Evolutionary conservation across 2,113 vertebrate species (phyloP).

Genomic region (Myanophis thanlyinensis): DNA sequence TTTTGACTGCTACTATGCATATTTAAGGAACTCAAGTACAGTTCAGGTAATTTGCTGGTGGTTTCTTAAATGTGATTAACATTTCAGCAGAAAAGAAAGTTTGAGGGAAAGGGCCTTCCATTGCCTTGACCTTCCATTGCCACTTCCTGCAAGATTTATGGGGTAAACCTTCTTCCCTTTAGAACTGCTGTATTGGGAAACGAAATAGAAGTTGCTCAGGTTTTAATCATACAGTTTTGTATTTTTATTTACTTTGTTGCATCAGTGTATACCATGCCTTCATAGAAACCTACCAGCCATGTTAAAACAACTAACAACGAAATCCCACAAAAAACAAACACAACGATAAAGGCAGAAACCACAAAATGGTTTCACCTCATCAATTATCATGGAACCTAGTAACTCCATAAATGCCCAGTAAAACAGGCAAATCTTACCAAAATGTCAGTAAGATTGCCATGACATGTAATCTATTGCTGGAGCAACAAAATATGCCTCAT

Average conservation of each 20-base stretch:
- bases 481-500: neutral
- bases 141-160: neutral
- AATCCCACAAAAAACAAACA: neutral
- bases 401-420: neutral
- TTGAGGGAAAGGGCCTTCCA: neutral
- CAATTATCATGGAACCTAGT: neutral
- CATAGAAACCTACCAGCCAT: neutral
- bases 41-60: neutral
- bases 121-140: neutral
- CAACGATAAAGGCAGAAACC: neutral
- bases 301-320: neutral
- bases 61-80: neutral
- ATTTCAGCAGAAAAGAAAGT: neutral
- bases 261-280: neutral
- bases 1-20: neutral
- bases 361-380: neutral
- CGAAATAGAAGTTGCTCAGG: neutral
- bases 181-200: neutral
- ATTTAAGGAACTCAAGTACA: neutral
- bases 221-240: neutral
- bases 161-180: neutral
- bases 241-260: neutral
- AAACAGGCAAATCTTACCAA: neutral
- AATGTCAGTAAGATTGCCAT: neutral
- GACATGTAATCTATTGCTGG: neutral